Evolutionary conservation across 1,140 invertebrate species (phyloP), one percentile per base, ranked within the genome.

Genomic region (Nasonia vitripennis): DNA sequence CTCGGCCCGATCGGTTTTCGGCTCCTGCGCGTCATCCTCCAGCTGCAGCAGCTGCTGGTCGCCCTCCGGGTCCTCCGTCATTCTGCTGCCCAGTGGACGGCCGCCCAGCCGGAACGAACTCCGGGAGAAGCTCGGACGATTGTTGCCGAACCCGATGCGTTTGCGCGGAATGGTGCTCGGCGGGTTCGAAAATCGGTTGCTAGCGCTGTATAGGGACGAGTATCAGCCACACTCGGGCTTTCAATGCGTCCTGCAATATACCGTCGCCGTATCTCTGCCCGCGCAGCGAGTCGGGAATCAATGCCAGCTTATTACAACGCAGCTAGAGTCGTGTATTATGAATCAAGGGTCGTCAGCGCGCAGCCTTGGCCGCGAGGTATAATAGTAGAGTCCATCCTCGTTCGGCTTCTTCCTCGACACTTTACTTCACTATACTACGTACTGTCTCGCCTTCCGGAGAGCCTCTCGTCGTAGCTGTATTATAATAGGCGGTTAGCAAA

Each of bases 271-370:
- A 45, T 45, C 10, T 45, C 0, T 9, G 9, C 41, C 10, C 41
- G 7, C 41, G 7, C 41, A 45, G 10, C 41, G 41, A 45, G 68
- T 23, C 23, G 7, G 68, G 23, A 71, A 71, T 71, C 68, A 23
- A 71, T 71, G 11, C 3, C 34, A 37, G 23, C 68, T 45, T 27
- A 23, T 23, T 71, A 71, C 11, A 71, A 23, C 9, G n/a, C 10
- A 71, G 23, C n/a, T 71, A 71, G n/a, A 71, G 68, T 75, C 73
- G 73, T 75, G 23, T 75, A 75, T 75, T 41, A 41, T n/a, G 31
- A 37, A 75, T 34, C 37, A 37, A 75, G 11, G 73, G 73, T 20
- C 51, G 51, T 17, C 51, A 14, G 12, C 37, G 34, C 1, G 23
- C 71, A 41, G 73, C 73, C 73, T 75, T 75, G 73, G 73, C 73